These are phyloP conservation scores for Hydractinia symbiolongicarpus DNA, from an alignment of 30 jellyfish, hydroid and myxozoan species.

Conservation along the genomic window DNA sequence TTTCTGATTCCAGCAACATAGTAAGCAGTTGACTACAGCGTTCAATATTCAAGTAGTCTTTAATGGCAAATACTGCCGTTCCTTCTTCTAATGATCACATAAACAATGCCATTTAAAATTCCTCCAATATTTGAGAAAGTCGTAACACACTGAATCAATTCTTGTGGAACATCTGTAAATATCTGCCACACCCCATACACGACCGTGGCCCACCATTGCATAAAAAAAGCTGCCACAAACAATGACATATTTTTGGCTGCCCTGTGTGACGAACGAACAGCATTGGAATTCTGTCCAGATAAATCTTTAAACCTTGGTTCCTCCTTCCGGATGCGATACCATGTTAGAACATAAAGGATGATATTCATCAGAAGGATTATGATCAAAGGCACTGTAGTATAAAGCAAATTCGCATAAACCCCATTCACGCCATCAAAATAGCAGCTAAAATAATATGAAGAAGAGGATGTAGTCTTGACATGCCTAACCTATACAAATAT, in stretches of 20 bases:
- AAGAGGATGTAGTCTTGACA: background rate
- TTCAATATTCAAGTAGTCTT: too few relatives aligned
- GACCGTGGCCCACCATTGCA: background rate
- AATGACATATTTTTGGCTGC: too few relatives aligned
- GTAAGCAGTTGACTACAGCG: too few relatives aligned
- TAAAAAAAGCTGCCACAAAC: too few relatives aligned
- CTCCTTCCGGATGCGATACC: slow-evolving; percentile 18
- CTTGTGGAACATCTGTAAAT: background rate
- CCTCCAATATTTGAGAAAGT: background rate
- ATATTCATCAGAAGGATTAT: background rate
- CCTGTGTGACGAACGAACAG: background rate
- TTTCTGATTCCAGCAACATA: too few relatives aligned
- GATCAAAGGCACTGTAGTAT: slow-evolving; percentile 1
- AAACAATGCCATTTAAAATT: too few relatives aligned
- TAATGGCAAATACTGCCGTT: too few relatives aligned
- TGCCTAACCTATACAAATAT: background rate
- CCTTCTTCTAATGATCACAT: too few relatives aligned
- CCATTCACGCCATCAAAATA: slow-evolving; percentile 28
- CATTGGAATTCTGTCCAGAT: background rate
- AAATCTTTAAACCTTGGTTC: slow-evolving; percentile 16
- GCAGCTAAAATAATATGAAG: slow-evolving; percentile 1
- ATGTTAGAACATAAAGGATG: slow-evolving; percentile 6
- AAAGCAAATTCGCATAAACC: background rate
- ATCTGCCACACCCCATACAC: background rate
- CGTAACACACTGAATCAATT: background rate